Evolutionary conservation across 2,888 invertebrate species (phyloP).

Genomic region (Synergus laeviventris): DNA sequence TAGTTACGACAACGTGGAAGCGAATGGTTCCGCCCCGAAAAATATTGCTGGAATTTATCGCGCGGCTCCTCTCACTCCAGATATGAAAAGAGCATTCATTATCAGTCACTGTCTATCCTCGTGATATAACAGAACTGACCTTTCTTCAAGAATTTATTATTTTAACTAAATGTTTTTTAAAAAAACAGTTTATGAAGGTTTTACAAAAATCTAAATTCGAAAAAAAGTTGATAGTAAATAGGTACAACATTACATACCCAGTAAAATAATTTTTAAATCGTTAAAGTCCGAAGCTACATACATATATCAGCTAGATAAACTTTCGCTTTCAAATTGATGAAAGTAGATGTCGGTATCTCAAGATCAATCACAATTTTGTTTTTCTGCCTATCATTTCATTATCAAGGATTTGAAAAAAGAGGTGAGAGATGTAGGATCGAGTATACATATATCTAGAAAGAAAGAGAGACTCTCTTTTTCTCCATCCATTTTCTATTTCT

Average conservation of each 20-base stretch:
- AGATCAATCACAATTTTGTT: slow-evolving; percentile 49
- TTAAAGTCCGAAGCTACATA: not conserved
- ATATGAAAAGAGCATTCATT: slow-evolving; percentile 55
- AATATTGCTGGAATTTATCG: slow-evolving; percentile 68
- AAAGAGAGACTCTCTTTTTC: slow-evolving; percentile 45
- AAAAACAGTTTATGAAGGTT: not conserved
- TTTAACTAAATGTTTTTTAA: not conserved
- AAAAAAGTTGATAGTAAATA: no score
- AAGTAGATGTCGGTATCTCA: not conserved
- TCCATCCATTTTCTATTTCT: slow-evolving; percentile 51
- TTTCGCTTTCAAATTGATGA: not conserved
- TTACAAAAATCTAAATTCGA: no score
- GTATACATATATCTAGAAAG: slow-evolving; percentile 4
- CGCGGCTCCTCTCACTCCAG: slow-evolving; percentile 48
- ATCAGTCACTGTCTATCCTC: slow-evolving; percentile 56
- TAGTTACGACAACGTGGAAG: slow-evolving; percentile 63
- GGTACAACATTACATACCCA: no score
- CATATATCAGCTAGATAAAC: not conserved
- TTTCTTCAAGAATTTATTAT: slow-evolving; percentile 32
- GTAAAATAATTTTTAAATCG: no score
- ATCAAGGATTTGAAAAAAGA: slow-evolving; percentile 32
- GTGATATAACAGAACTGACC: slow-evolving; percentile 49
- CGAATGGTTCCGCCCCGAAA: slow-evolving; percentile 61
- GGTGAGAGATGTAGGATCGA: slow-evolving; percentile 24
- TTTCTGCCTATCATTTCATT: slow-evolving; percentile 44